Conservation (phyloP, 2,888 invertebrate species). For the Drosophila multiciliata region DNA sequence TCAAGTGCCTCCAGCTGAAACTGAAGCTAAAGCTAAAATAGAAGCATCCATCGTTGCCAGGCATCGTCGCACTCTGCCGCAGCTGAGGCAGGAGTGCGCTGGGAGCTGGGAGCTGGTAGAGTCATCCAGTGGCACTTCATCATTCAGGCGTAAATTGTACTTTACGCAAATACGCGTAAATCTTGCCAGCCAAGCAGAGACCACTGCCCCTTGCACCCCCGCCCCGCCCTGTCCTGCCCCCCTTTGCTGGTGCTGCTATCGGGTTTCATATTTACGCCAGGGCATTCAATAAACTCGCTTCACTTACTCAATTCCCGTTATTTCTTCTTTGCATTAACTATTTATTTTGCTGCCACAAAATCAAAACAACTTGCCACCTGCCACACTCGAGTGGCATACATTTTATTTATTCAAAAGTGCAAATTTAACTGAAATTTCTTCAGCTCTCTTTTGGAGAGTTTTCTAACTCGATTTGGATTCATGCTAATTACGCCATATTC, state of each 20-base stretch:
- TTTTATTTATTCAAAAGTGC: neutral
- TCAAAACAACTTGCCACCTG: conserved; percentile 31
- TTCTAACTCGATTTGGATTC: conserved; percentile 41
- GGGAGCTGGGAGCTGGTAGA: conserved; percentile 25
- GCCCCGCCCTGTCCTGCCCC: neutral
- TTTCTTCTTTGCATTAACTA: conserved; percentile 58
- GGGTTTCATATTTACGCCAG: conserved; percentile 68
- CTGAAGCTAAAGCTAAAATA: conserved; percentile 10
- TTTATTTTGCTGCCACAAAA: conserved; percentile 45
- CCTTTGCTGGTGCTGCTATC: conserved; percentile 27
- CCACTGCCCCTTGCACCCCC: neutral
- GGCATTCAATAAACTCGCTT: conserved; percentile 64
- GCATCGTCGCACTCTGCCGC: conserved; percentile 15
- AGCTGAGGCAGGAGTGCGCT: conserved; percentile 2
- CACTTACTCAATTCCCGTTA: conserved; percentile 39
- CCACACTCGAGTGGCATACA: conserved; percentile 3
- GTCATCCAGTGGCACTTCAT: conserved; percentile 57
- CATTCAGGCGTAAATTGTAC: conserved; percentile 75
- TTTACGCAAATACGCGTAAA: conserved; percentile 78
- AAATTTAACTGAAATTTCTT: neutral
- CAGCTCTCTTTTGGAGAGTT: conserved; percentile 4
- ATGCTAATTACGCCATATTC: conserved; percentile 37
- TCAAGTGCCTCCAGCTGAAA: conserved; percentile 1
- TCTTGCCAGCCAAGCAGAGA: conserved; percentile 52
- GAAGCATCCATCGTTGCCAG: conserved; percentile 27